Conservation (phyloP, 2,113 vertebrate species). For the Orthonyx spaldingii region DNA sequence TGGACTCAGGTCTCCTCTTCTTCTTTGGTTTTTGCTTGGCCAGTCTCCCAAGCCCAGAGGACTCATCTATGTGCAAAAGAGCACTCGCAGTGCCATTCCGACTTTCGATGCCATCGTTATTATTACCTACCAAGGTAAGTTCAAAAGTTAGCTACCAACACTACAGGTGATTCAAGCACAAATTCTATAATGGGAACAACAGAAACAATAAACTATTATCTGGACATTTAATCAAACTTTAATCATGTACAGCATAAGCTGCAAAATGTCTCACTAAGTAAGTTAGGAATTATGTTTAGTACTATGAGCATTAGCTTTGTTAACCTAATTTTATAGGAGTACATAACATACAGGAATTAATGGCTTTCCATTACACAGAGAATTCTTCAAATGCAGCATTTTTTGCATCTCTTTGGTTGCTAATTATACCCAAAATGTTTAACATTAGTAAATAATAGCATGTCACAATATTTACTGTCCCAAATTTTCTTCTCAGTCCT, state of each 20-base stretch:
- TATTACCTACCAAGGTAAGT: constrained; percentile 75
- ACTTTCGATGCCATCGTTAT: constrained; percentile 89
- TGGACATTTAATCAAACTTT: not conserved
- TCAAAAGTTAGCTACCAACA: constrained; percentile 46
- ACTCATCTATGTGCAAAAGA: constrained; percentile 94
- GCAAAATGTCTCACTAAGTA: not conserved
- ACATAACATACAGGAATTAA: not conserved
- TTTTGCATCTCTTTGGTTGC: not conserved
- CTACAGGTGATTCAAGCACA: not conserved
- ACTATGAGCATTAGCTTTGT: not conserved
- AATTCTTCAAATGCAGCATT: not conserved
- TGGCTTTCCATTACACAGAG: not conserved
- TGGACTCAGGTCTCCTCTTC: constrained; percentile 88
- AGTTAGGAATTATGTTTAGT: not conserved
- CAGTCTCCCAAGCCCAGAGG: constrained; percentile 85
- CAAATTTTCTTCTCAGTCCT: not conserved
- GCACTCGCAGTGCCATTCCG: constrained; percentile 94
- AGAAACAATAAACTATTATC: not conserved
- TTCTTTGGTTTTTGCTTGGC: constrained; percentile 90
- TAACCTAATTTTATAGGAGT: not conserved
- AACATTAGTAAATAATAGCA: not conserved
- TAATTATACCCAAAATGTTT: not conserved
- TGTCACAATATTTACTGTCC: not conserved
- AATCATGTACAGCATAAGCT: not conserved
- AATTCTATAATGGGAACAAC: not conserved